Conservation (phyloP, 2,113 vertebrate species). For the Tor tambroides region DNA sequence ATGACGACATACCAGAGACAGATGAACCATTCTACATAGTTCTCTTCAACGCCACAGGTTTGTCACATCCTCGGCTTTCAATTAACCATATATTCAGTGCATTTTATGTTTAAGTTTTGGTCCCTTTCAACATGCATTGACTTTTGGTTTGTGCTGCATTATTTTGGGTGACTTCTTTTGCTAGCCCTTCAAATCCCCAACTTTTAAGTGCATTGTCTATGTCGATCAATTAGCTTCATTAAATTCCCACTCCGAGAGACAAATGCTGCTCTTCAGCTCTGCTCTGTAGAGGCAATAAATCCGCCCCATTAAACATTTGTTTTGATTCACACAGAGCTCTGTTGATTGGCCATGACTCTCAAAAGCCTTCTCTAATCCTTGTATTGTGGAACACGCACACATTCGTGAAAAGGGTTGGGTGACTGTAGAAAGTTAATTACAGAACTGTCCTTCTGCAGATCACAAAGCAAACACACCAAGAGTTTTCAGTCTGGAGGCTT, state of each 20-base stretch:
- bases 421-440: constrained; percentile 69
- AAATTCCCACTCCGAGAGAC: constrained; percentile 15
- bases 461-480: constrained; percentile 62
- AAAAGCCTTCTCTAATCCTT: constrained; percentile 61
- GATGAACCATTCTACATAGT: constrained; percentile 88
- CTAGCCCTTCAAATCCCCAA: neutral
- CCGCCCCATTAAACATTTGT: constrained; percentile 40
- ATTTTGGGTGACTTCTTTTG: neutral
- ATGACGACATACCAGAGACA: constrained; percentile 88
- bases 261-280: constrained; percentile 38
- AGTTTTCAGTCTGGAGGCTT: constrained; percentile 47
- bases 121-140: neutral
- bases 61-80: constrained; percentile 31
- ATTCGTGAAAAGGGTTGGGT: constrained; percentile 57
- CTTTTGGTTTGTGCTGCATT: neutral
- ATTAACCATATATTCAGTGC: neutral
- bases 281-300: constrained; percentile 29
- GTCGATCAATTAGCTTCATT: constrained; percentile 5
- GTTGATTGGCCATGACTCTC: constrained; percentile 59
- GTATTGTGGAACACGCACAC: constrained; percentile 65
- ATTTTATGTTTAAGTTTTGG: constrained; percentile 1
- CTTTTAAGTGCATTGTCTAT: neutral
- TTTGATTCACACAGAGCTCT: constrained; percentile 45
- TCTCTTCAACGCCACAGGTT: constrained; percentile 92
- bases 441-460: constrained; percentile 51